phyloP scores from a whole-genome alignment of 2,888 invertebrate species.

The Zaprionus lineosus region DNA sequence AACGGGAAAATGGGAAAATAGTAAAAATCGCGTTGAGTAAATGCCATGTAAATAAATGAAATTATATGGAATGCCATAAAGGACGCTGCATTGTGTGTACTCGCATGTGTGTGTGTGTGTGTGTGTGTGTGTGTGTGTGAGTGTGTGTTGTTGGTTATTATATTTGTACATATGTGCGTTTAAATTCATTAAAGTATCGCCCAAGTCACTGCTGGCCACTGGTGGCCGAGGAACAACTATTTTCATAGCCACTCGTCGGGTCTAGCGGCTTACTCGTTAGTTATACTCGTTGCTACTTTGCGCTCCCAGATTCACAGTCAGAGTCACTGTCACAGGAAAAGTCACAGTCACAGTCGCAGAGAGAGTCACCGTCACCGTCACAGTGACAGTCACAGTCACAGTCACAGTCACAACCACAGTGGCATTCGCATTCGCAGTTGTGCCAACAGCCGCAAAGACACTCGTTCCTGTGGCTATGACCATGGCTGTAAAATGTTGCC shows the following conservation, averaged over 20 bases:
- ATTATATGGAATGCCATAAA: conserved; percentile 2
- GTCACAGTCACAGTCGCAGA: too few species aligned
- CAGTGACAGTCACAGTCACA: too few species aligned
- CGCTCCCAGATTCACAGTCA: too few species aligned
- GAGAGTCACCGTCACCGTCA: too few species aligned
- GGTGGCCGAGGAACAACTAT: background rate
- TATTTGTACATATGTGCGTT: conserved; percentile 43
- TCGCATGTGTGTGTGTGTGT: conserved; percentile 1
- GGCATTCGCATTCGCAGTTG: too few species aligned
- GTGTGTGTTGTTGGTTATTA: conserved; percentile 18
- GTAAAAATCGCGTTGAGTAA: conserved; percentile 16
- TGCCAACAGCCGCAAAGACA: too few species aligned
- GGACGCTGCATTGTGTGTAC: background rate
- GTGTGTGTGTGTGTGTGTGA: conserved; percentile 7
- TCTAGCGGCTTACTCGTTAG: too few species aligned
- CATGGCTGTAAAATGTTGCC: conserved; percentile 53
- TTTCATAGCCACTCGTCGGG: background rate
- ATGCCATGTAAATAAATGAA: conserved; percentile 14
- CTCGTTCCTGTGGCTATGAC: conserved; percentile 1
- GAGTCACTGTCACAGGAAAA: too few species aligned
- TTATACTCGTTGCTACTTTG: too few species aligned
- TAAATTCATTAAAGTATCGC: conserved; percentile 61
- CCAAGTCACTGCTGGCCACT: background rate
- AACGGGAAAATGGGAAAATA: conserved; percentile 8
- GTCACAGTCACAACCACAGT: too few species aligned